Evolutionary conservation across 2,797 vertebrate genomes (phyloP), one percentile per base, ranked within the genome.

Genomic region (Chromobotia macracanthus): DNA sequence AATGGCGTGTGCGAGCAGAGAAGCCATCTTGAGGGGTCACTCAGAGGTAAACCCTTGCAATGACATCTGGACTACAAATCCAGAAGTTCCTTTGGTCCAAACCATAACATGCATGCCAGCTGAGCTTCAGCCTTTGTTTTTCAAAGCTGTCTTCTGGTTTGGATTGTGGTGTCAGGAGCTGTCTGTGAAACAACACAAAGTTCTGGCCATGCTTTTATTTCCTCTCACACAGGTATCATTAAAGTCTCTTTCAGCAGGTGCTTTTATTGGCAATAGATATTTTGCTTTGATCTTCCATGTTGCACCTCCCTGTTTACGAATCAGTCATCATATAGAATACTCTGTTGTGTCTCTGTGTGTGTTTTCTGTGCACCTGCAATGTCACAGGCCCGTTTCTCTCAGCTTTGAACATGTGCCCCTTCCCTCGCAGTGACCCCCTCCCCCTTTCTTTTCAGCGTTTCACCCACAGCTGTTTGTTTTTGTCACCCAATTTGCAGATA

Each of bases 241-340:
- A 83, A 83, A 85, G 84, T 80, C 28, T 21, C 65, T 77, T 74
- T 76, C 79, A 81, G 65, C 82, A 81, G 84, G 72, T 83, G 76
- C 75, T 51, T 80, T 67, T 80, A 71, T 23, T 75, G 77, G 71
- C 64, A 71, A 65, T 80, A 80, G 11, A 72, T 55, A 41, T 38
- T 38, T 56, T 48, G 69, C 77, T 85, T 85, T 85, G 82, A 85
- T 85, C 72, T 75, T 72, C 13, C 19, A 58, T 9, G 56, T 78
- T 53, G 61, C 19, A 66, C 41, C 38, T 64, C 44, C 25, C 15
- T 79, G 79, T 77, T 83, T 83, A 74, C 72, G 79, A 74, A 67
- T 80, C 77, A 72, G 44, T 81, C 73, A 83, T 79, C 48, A 16
- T 83, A 75, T 76, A 21, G 79, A 31, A 67, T 72, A 80, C 21